These are phyloP conservation scores for Pogonocichla stellata DNA, from an alignment of 2,113 vertebrate species.

Conservation along the genomic window DNA sequence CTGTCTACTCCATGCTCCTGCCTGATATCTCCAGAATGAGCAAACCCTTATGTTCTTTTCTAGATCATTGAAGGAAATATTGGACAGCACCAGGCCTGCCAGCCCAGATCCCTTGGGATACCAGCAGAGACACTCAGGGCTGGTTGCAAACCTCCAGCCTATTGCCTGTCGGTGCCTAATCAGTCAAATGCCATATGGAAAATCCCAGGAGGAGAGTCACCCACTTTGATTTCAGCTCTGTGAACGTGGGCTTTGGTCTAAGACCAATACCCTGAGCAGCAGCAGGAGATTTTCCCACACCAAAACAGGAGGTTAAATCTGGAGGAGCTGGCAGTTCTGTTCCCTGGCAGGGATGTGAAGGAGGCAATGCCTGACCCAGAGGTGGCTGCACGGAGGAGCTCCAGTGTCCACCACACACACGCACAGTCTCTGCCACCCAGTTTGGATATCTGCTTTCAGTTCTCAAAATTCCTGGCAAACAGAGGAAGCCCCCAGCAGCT, in stretches of 20 bases:
- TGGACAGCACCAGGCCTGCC: background rate
- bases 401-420: background rate
- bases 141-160: background rate
- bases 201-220: background rate
- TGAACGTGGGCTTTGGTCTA: background rate
- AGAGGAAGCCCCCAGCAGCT: background rate
- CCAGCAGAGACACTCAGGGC: rapidly evolving
- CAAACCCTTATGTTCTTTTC: background rate
- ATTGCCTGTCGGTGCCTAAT: background rate
- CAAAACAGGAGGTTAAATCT: background rate
- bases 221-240: background rate
- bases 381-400: background rate
- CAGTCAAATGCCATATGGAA: background rate
- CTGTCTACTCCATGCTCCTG: background rate
- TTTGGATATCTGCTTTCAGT: background rate
- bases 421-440: background rate
- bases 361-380: background rate
- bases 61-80: background rate
- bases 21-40: background rate
- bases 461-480: background rate
- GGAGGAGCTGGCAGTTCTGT: background rate
- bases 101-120: background rate
- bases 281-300: background rate
- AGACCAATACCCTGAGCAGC: background rate
- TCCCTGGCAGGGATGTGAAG: background rate